Percentiles rank a stretch among this genome's conserved stretches.
Conservation (phyloP, 2,888 invertebrate species). For the Ornithoptera alexandrae region DNA sequence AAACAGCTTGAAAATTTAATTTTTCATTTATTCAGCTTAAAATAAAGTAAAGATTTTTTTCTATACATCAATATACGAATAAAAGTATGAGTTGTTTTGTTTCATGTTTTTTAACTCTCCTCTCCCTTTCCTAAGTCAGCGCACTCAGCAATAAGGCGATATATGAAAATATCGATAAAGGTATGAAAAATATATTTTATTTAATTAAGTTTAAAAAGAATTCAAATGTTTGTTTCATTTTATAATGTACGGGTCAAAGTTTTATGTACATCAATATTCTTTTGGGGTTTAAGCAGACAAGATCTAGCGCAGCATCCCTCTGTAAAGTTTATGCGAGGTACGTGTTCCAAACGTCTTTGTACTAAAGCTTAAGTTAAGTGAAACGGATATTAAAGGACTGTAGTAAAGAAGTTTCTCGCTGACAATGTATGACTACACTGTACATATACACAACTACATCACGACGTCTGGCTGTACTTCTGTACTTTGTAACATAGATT, state of each 20-base stretch:
- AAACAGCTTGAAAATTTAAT: too few species aligned
- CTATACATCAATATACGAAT: too few species aligned
- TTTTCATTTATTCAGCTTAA: too few species aligned
- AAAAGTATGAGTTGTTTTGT: too few species aligned
- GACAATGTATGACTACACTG: not conserved
- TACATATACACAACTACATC: not conserved
- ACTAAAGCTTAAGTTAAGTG: not conserved
- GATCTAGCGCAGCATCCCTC: not conserved
- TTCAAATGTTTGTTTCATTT: not conserved
- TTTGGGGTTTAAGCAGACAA: not conserved
- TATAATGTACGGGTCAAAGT: not conserved
- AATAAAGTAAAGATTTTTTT: too few species aligned
- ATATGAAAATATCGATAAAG: too few species aligned
- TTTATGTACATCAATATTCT: slow-evolving; percentile 4
- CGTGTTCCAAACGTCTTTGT: slow-evolving; percentile 5
- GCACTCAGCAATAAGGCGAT: too few species aligned
- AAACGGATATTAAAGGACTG: slow-evolving; percentile 1
- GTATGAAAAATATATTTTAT: not conserved
- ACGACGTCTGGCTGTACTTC: not conserved
- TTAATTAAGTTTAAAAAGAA: not conserved
- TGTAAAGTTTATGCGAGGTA: slow-evolving; percentile 5
- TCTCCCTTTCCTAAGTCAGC: too few species aligned
- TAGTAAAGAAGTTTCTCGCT: not conserved
- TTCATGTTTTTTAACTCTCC: too few species aligned
- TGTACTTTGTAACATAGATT: too few species aligned